phyloP scores from a whole-genome alignment of 1,140 invertebrate genomes.

The Cydia strobilella region DNA sequence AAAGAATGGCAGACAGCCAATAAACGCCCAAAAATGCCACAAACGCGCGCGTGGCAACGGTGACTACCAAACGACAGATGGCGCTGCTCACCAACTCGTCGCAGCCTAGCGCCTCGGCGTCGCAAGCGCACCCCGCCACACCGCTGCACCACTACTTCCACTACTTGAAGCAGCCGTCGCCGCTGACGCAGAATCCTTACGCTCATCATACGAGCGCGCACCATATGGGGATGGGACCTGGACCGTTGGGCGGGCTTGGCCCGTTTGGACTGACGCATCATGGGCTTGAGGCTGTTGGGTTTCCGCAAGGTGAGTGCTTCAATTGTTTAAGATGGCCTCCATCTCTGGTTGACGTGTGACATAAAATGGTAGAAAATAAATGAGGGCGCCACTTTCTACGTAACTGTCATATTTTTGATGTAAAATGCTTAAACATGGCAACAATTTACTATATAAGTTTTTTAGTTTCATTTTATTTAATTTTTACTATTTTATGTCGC shows the following conservation, averaged over 20 bases:
- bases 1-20: constrained; percentile 13
- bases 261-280: constrained; percentile 76
- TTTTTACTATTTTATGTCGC: no score
- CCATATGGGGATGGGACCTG: constrained; percentile 75
- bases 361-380: no score
- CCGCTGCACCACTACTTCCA: constrained; percentile 78
- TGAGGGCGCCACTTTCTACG: no score
- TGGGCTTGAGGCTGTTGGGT: constrained; percentile 75
- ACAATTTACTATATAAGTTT: no score
- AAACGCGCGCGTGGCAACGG: constrained; percentile 56
- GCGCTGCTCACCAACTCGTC: constrained; percentile 70
- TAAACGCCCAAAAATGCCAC: constrained; percentile 48
- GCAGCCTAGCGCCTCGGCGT: constrained; percentile 55
- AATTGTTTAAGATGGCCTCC: no score
- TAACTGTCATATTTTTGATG: no score
- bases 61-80: constrained; percentile 62
- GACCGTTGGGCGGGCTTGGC: constrained; percentile 68
- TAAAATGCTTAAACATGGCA: no score
- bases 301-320: constrained; percentile 73
- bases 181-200: constrained; percentile 72
- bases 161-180: constrained; percentile 74
- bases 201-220: constrained; percentile 72
- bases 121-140: constrained; percentile 69
- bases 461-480: no score
- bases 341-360: no score